Evolutionary conservation across 2,113 vertebrate species (phyloP), one percentile per base, ranked within the genome.

Genomic region (Suricata suricatta): DNA sequence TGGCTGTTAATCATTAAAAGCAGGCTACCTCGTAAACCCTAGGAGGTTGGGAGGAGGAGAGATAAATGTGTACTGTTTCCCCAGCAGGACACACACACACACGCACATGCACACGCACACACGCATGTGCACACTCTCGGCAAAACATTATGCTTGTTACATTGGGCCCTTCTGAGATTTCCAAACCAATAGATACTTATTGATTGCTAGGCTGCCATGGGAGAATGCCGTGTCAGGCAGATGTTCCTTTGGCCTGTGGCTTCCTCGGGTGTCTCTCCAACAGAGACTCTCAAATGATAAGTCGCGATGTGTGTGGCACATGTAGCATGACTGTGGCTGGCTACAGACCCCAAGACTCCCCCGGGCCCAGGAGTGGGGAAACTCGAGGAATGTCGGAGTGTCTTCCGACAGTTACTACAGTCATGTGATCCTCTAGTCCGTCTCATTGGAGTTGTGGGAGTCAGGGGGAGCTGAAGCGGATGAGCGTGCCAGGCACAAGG

Each of bases 1-100:
- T 79, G 54, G 76, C 92, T 94, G 97, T 96, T 97, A 97, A 89
- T 97, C 79, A 98, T 98, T 98, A 97, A 95, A 98, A 96, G 95
- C 87, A 97, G 88, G 77, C 95, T 93, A 71, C 27, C 2, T 69
- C 2, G 80, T 97, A 90, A 98, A 96, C 95, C 97, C 82, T 33
- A 21, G 86, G 76, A 79, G 94, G 57, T 69, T 89, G 96, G 94
- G 90, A 97, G 10, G 91, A 95, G 90, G 90, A 74, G 95, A 98
- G 81, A 97, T 85, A 96, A 98, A 98, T 88, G 57, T 0, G 52
- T 64, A 64, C 90, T 35, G 29, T 93, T 97, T 96, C 93, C 94
- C 97, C 71, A 96, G 96, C 88, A 95, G 94, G 86, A 92, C 57
- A 69, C 63, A 52, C 47, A 52, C 1, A 1, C 2, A 9, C 21